phyloP scores from a whole-genome alignment of 2,797 vertebrate species.

The Acipenser ruthenus region DNA sequence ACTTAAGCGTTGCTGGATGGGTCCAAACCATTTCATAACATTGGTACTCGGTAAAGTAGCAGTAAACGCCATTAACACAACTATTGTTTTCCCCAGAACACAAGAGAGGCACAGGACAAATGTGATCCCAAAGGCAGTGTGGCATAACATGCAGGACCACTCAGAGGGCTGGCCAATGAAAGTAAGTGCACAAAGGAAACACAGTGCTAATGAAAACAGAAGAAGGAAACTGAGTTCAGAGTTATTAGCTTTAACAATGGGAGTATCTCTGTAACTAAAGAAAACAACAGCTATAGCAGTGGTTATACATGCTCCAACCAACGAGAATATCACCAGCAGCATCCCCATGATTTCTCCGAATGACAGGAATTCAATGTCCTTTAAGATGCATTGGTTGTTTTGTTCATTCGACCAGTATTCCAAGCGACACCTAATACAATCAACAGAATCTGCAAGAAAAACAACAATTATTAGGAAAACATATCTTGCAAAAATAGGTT shows the following conservation, averaged over 20 bases:
- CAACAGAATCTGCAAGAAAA: constrained; percentile 44
- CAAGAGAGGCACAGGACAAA: constrained; percentile 48
- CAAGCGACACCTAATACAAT: constrained; percentile 49
- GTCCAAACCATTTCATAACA: constrained; percentile 45
- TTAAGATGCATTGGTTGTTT: constrained; percentile 50
- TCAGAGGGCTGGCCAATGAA: constrained; percentile 41
- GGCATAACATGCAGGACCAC: constrained; percentile 44
- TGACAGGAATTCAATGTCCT: constrained; percentile 57
- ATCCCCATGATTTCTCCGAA: constrained; percentile 57
- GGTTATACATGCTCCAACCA: constrained; percentile 49
- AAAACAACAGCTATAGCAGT: constrained; percentile 42
- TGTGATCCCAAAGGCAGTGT: constrained; percentile 42
- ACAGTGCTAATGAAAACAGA: constrained; percentile 40
- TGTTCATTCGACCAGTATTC: constrained; percentile 58
- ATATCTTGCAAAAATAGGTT: no score
- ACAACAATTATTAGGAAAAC: not conserved
- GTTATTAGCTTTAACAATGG: constrained; percentile 42
- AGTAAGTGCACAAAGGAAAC: constrained; percentile 45
- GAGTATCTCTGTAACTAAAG: constrained; percentile 37
- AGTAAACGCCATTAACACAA: constrained; percentile 44
- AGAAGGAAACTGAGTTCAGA: constrained; percentile 40
- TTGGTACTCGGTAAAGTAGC: constrained; percentile 32
- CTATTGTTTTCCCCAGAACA: constrained; percentile 44
- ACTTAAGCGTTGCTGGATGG: constrained; percentile 45
- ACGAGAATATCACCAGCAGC: constrained; percentile 45